Evolutionary conservation across 2,113 vertebrate species (phyloP).

Genomic region (Ornithorhynchus anatinus): DNA sequence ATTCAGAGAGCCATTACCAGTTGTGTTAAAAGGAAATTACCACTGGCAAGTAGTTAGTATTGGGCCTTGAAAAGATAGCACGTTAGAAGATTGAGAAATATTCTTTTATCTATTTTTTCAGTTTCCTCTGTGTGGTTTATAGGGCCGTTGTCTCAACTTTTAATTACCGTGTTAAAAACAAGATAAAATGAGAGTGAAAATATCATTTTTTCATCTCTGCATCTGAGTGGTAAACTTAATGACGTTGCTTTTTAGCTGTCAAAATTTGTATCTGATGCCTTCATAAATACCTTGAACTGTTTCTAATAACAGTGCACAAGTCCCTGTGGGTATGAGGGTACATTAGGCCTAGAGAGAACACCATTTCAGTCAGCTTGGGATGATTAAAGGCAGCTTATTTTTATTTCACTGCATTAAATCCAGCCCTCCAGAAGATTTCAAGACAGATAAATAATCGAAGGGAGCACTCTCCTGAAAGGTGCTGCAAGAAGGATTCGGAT

Average conservation of each 20-base stretch:
- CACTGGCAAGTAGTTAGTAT: slow-evolving; percentile 10
- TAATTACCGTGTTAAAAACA: slow-evolving; percentile 27
- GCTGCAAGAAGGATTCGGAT: slow-evolving; percentile 21
- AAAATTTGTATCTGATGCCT: slow-evolving; percentile 17
- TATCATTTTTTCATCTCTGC: slow-evolving; percentile 1
- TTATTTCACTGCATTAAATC: slow-evolving; percentile 33
- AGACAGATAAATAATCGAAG: slow-evolving; percentile 43
- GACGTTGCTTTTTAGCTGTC: slow-evolving; percentile 8
- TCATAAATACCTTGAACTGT: slow-evolving; percentile 17
- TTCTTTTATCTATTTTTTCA: slow-evolving; percentile 27
- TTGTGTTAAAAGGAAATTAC: slow-evolving; percentile 12
- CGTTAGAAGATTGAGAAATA: slow-evolving; percentile 3
- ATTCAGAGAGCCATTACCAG: slow-evolving; percentile 12
- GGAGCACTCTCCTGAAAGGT: slow-evolving; percentile 24
- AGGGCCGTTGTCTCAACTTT: background rate
- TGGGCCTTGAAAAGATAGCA: background rate
- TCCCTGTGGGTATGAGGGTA: background rate
- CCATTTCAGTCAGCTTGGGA: slow-evolving; percentile 15
- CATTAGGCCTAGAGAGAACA: slow-evolving; percentile 34
- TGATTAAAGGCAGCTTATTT: slow-evolving; percentile 44
- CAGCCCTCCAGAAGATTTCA: slow-evolving; percentile 46
- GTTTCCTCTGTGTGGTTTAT: background rate
- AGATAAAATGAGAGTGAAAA: slow-evolving; percentile 21
- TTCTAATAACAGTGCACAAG: background rate
- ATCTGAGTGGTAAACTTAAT: slow-evolving; percentile 3